These are phyloP conservation scores for Campoplex nolae DNA, from an alignment of 2,888 invertebrate species.

Conservation along the genomic window DNA sequence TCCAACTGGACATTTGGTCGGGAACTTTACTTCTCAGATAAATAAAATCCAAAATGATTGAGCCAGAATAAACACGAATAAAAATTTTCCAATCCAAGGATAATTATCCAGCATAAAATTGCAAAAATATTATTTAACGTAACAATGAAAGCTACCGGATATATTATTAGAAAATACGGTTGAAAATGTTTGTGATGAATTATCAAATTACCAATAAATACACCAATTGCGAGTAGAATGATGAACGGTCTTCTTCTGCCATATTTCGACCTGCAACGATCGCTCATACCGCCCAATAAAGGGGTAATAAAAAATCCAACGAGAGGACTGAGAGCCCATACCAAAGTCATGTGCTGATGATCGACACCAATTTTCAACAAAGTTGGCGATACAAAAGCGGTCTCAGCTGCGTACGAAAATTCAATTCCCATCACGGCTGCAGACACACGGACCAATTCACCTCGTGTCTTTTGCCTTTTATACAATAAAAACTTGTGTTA, in stretches of 20 bases:
- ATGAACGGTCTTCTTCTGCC: constrained; percentile 97
- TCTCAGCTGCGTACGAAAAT: constrained; percentile 98
- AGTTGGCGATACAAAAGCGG: constrained; percentile 98
- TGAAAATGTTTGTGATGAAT: neutral
- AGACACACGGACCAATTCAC: constrained; percentile 94
- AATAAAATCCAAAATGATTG: neutral
- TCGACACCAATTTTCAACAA: constrained; percentile 96
- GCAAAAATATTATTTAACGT: neutral
- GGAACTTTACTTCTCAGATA: neutral
- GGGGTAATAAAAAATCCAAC: constrained; percentile 98
- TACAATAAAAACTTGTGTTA: constrained; percentile 6
- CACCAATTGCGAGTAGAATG: constrained; percentile 94
- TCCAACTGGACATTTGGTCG: neutral
- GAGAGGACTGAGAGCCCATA: constrained; percentile 97
- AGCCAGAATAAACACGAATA: neutral
- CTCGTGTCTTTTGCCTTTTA: constrained; percentile 87
- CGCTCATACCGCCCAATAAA: constrained; percentile 95
- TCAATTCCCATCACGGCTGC: constrained; percentile 99
- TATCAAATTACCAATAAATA: constrained; percentile 90
- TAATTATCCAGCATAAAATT: neutral
- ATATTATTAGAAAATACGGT: no score
- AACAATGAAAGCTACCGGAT: neutral
- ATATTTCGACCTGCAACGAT: constrained; percentile 92
- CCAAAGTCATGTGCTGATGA: constrained; percentile 97
- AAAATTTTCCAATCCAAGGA: neutral